Evolutionary conservation across 2,797 vertebrate genomes (phyloP).

Genomic region (Nothura maculosa): DNA sequence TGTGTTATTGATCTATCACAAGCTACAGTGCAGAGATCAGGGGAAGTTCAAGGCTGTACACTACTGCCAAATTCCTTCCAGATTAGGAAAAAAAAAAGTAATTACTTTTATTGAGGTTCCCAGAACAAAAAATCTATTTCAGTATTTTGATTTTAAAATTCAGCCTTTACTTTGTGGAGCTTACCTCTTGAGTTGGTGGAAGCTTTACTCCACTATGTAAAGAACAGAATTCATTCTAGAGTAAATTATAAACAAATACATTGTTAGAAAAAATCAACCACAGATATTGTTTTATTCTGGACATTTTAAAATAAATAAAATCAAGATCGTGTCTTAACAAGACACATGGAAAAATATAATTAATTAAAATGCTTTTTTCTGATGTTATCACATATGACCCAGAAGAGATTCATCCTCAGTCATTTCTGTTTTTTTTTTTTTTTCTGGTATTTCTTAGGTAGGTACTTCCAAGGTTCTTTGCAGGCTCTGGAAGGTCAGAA

Average conservation of each 20-base stretch:
- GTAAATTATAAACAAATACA: slow-evolving; percentile 36
- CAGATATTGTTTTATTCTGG: not conserved
- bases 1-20: slow-evolving; percentile 61
- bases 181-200: slow-evolving; percentile 19
- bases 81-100: slow-evolving; percentile 11
- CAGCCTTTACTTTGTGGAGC: slow-evolving; percentile 13
- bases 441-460: slow-evolving; percentile 7
- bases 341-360: not conserved
- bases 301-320: slow-evolving; percentile 18
- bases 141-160: slow-evolving; percentile 58
- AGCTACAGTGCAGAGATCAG: slow-evolving; percentile 61
- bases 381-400: slow-evolving; percentile 33
- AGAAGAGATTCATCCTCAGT: not conserved
- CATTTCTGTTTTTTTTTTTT: not conserved
- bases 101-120: slow-evolving; percentile 48
- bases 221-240: slow-evolving; percentile 20
- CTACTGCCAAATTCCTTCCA: slow-evolving; percentile 51
- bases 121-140: slow-evolving; percentile 47
- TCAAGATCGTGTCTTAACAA: not conserved
- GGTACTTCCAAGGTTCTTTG: slow-evolving; percentile 32
- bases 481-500: slow-evolving; percentile 35
- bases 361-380: slow-evolving; percentile 15
- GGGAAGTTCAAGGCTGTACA: slow-evolving; percentile 54
- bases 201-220: slow-evolving; percentile 11
- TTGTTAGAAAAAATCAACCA: not conserved